Base-by-base conservation (phyloP, 1,140 invertebrate genomes). In the Papilio xuthus region DNA sequence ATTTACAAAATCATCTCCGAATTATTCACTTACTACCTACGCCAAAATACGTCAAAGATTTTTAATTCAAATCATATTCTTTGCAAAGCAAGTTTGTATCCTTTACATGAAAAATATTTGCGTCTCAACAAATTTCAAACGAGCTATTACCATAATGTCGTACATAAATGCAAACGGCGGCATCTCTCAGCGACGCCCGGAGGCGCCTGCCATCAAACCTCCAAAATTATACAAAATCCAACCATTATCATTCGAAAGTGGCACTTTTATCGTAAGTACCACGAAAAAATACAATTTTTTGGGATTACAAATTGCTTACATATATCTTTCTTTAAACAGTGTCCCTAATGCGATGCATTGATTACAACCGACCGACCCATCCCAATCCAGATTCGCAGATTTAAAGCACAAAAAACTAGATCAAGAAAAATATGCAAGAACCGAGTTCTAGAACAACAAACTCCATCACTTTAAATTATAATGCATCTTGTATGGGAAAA, bases 11-110 rank as follows among this genome's bases (percentile, higher is more conserved):
- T 67, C 26, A 28, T 67, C 60, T 28, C 12, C 23, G 12, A 67
- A 70, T 69, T 53, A 74, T 79, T 41, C 74, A 63, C 20, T 60
- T 76, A 73, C 71, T 84, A 83, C 83, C 80, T 83, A 83, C 77
- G 80, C 71, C 77, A 41, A 82, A 83, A 82, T 85, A 80, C 87
- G 87, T 88, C 87, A 88, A 86, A 83, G 42, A 78, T 32, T 69
- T 85, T 80, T 81, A 82, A 85, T 84, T 86, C 77, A 77, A 84
- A 84, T 76, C 37, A n/a, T 83, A 81, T 74, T 80, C 86, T 89
- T 89, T 87, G 86, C 85, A 88, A 88, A 82, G 75, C 80, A 82
- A 85, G 74, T 81, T n/a, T 74, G 70, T 83, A 82, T 78, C 81
- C 81, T 84, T 84, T 82, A 80, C 82, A 85, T 86, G 80, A 69